Base-by-base conservation (phyloP, 2,797 vertebrate genomes). In the Poeciliopsis infans region DNA sequence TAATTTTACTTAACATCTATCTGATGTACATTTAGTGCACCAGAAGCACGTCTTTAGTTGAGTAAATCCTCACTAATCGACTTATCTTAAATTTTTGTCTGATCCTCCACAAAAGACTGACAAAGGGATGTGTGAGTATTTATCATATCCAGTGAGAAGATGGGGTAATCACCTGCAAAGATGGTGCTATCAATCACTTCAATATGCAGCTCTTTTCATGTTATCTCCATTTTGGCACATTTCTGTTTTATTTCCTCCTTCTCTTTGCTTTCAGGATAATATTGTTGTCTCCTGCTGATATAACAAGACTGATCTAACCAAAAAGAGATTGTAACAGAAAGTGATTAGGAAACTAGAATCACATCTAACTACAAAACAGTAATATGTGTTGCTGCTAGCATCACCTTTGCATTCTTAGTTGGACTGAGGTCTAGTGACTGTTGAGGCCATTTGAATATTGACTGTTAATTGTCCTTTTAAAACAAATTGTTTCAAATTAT, bases 171-270 rank as follows among this genome's bases (percentile, higher is more conserved):
- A 36, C 78, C 80, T 59, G 28, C 23, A 76, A 66, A 72, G 23
- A 45, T 11, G 2, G n/a, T 55, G 73, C 74, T 80, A 83, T 86
- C 43, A 71, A 77, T 88, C 75, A 74, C 28, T 53, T 86, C 28
- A 25, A 39, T 33, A 59, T 53, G 53, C 18, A 31, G 45, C 2
- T 75, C 5, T 64, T 75, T 55, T 46, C 39, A 16, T 1, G 5
- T 80, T 76, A 74, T 85, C 82, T 74, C 47, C 55, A 55, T 75
- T 33, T 46, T 36, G n/a, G 57, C 5, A 11, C 31, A 69, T 79
- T 83, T 74, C 51, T 39, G 43, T 68, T 85, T 69, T 75, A 80
- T 83, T 68, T 36, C 18, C n/a, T 82, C 74, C 41, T 20, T n/a
- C 71, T 51, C 55, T 72, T 47, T 47, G 55, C 47, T 78, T 25